Evolutionary conservation across 2,888 invertebrate genomes (phyloP).

Genomic region (Stegophylla sp.): DNA sequence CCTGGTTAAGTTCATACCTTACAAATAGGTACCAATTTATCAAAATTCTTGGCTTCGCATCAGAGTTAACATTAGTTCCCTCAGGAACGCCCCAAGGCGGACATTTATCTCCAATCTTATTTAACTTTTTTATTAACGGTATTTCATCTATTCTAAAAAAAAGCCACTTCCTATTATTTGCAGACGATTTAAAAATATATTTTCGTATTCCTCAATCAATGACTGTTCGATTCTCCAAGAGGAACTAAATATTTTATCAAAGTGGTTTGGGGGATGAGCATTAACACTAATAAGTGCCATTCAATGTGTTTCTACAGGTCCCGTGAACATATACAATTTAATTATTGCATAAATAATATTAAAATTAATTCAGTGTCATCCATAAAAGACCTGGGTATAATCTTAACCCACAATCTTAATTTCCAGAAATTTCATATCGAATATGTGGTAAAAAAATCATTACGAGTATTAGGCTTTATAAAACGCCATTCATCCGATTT

Average conservation of each 20-base stretch:
- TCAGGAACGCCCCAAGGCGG: not conserved
- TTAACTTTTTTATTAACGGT: not conserved
- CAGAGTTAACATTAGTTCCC: not conserved
- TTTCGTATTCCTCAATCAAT: not conserved
- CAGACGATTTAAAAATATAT: not conserved
- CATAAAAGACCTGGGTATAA: not conserved
- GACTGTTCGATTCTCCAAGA: not conserved
- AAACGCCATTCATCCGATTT: not conserved
- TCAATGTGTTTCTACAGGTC: not conserved
- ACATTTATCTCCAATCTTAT: not conserved
- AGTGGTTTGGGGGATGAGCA: not conserved
- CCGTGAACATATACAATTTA: not conserved
- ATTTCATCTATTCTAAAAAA: not conserved
- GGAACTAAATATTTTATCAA: not conserved
- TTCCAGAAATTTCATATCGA: not conserved
- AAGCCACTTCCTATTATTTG: not conserved
- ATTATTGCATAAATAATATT: not conserved
- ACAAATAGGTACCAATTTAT: not conserved
- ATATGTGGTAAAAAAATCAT: not conserved
- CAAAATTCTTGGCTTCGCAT: not conserved
- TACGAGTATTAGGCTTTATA: not conserved
- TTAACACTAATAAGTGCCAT: not conserved
- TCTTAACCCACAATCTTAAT: constrained; percentile 1
- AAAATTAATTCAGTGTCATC: not conserved
- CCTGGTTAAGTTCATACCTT: not conserved